Evolutionary conservation across 2,113 vertebrate genomes (phyloP), one percentile per base, ranked within the genome.

Genomic region (Apodemus speciosus): DNA sequence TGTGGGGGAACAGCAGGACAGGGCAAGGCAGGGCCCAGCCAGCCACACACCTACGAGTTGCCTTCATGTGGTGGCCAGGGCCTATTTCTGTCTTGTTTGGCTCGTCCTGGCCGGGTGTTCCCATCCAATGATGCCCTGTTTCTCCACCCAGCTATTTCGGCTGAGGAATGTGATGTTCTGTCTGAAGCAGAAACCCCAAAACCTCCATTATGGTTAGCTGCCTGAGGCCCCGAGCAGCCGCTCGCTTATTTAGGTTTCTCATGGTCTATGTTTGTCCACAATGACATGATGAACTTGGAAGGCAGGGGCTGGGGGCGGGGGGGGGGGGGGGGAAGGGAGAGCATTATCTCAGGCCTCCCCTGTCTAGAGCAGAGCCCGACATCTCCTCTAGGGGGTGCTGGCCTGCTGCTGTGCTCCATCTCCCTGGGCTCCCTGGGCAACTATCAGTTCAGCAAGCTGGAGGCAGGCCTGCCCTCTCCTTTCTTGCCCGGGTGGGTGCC

Each of bases 211-310:
- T 98, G 99, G 99, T 98, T 98, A 98, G 98, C 98, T 98, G 98
- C 98, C 98, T 97, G 98, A 84, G 97, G 98, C 98, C 98, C 98
- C 97, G 94, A 95, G 98, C 98, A 98, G 98, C 98, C 99, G 98
- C 98, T 98, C 98, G 97, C 98, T 98, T 98, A 99, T 99, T 99
- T 99, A 98, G 99, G 98, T 98, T 99, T 98, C 97, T 98, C 96
- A 97, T 96, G 98, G 98, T 98, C 99, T 99, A 99, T 99, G 99
- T 99, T 99, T 98, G 99, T 98, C 98, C 97, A 93, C 83, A 97
- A 98, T 98, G 98, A 99, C 99, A 99, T 98, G 98, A 98, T 97
- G 98, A 98, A 98, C 97, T 99, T 98, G 97, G 98, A 98, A 98
- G 98, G 97, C 69, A 62, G 0, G 32, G 79, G 38, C 80, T 72